Evolutionary conservation across 2,113 vertebrate genomes (phyloP).

Genomic region (Plectropomus leopardus): DNA sequence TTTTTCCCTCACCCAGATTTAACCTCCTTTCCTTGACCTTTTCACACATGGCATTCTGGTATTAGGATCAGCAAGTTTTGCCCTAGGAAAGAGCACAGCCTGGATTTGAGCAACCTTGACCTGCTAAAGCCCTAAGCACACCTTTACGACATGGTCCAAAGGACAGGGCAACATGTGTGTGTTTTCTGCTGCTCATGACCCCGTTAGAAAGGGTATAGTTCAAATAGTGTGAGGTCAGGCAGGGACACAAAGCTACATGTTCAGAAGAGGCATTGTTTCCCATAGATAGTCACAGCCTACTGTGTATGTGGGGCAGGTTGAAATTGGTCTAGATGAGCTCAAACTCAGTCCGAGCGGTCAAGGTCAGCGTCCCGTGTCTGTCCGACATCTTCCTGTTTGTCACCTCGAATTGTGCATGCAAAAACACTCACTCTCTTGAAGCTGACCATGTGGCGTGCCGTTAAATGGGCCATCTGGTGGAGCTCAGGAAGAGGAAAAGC

Average conservation of each 20-base stretch:
- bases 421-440: constrained; percentile 46
- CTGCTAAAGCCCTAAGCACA: constrained; percentile 7
- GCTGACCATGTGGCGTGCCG: constrained; percentile 51
- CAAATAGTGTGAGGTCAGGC: constrained; percentile 12
- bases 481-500: constrained; percentile 78
- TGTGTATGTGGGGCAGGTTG: background rate
- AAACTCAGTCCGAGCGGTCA: constrained; percentile 28
- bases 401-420: constrained; percentile 45
- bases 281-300: constrained; percentile 2
- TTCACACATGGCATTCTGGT: background rate
- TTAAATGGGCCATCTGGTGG: constrained; percentile 74
- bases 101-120: constrained; percentile 49
- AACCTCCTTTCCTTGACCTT: background rate
- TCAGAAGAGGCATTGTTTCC: constrained; percentile 20
- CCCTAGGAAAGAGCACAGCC: constrained; percentile 1
- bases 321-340: constrained; percentile 59
- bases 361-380: constrained; percentile 65
- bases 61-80: constrained; percentile 15
- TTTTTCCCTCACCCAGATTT: background rate
- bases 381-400: constrained; percentile 77
- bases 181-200: background rate
- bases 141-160: background rate
- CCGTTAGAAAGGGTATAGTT: constrained; percentile 23
- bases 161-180: constrained; percentile 5
- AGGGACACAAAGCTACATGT: background rate